Evolutionary conservation across 2,888 invertebrate species (phyloP), one percentile per base, ranked within the genome.

Genomic region (Lepas anatifera): DNA sequence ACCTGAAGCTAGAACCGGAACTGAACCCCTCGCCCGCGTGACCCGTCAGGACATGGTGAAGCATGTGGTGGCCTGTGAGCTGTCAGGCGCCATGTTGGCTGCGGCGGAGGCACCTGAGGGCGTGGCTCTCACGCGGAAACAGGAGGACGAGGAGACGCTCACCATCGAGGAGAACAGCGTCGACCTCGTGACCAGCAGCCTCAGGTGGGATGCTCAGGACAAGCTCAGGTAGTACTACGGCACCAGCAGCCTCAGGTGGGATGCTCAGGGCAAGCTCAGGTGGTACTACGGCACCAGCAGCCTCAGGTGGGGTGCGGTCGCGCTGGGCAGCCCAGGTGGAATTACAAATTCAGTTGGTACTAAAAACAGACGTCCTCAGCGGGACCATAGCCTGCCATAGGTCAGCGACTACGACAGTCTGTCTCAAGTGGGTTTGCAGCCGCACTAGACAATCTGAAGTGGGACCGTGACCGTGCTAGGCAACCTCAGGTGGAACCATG

Each of bases 161-260:
- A 82, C 87, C 78, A 88, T 93, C 78, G 84, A 86, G 74, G 82
- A 86, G n/a, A 84, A 88, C 75, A 90, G 89, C 37, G 79, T 97
- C 35, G 97, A 99, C 79, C 81, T 98, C 68, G 84, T 96, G 4
- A 85, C 97, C 32, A 94, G 95, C 41, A 93, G 90, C 72, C 77
- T 85, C 72, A 82, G 81, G 80, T 83, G 78, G 70, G 63, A n/a
- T n/a, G n/a, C n/a, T n/a, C n/a, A n/a, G n/a, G n/a, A n/a, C n/a
- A 18, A 25, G 48, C 16, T n/a, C 16, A 13, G n/a, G 73, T 16
- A 18, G 25, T 37, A 25, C 7, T 18, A 1, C 64, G n/a, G 25
- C 25, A 72, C n/a, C 43, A 69, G 25, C 27, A 69, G 32, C 13
- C 32, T 67, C 41, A 39, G 37, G 35, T 25, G 6, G 10, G 63